phyloP scores from a whole-genome alignment of 2,888 invertebrate genomes.

The Cryptus armator region DNA sequence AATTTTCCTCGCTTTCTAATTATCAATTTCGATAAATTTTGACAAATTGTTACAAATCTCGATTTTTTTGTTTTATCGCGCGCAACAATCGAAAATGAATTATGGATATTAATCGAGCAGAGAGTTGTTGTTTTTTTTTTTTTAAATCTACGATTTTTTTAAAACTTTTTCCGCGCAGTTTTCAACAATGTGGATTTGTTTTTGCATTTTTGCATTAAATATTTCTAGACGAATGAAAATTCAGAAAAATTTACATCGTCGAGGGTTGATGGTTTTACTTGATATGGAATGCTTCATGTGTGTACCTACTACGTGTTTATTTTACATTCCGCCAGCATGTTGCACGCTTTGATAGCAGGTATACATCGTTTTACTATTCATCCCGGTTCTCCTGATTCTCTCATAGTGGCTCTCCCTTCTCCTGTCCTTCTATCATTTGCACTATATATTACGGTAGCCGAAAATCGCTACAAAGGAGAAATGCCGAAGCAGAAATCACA shows the following conservation, averaged over 20 bases:
- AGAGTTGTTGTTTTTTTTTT: no score
- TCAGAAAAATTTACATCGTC: not conserved
- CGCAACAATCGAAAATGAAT: no score
- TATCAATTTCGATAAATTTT: not conserved
- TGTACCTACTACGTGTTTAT: not conserved
- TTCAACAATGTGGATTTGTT: no score
- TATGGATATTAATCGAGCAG: no score
- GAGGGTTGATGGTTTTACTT: not conserved
- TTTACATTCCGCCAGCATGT: constrained; percentile 53
- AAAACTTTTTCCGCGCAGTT: no score
- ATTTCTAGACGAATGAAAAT: no score
- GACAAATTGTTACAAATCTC: not conserved
- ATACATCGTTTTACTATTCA: constrained; percentile 15
- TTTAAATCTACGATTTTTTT: no score
- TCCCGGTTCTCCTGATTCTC: not conserved
- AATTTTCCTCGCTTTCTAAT: not conserved
- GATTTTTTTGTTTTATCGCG: not conserved
- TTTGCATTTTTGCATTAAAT: no score
- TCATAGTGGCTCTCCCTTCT: not conserved
- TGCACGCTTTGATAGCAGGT: constrained; percentile 46
- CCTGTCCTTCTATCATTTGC: constrained; percentile 25
- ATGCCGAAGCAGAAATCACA: constrained; percentile 12
- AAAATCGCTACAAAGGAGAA: not conserved
- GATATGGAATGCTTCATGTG: not conserved
- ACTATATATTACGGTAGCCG: constrained; percentile 7